A percentile compares a stretch with the other conserved stretches of the same genome.
Conservation (phyloP, 2,797 vertebrate species). For the Oophaga sylvatica region DNA sequence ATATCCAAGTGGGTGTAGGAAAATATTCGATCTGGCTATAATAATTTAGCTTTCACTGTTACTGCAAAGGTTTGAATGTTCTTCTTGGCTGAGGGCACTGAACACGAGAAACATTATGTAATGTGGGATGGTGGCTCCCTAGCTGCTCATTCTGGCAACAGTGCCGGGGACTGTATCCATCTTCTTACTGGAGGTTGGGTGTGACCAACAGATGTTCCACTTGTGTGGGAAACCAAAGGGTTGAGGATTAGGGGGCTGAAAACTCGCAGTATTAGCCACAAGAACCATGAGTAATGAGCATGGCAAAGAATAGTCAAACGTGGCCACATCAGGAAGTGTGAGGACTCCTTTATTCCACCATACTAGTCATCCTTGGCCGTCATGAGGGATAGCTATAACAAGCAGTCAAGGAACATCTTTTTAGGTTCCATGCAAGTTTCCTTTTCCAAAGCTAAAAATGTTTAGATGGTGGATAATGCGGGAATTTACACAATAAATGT, state of each 20-base stretch:
- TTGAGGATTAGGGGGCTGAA: conserved; percentile 21
- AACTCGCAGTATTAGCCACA: not conserved
- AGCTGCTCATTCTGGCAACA: conserved; percentile 12
- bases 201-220: conserved; percentile 25
- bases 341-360: not conserved
- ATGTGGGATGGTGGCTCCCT: conserved; percentile 22
- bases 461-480: not conserved
- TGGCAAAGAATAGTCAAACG: conserved; percentile 28
- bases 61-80: not conserved
- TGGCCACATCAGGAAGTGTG: conserved; percentile 20
- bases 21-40: not conserved
- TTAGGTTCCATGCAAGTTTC: not conserved
- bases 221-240: conserved; percentile 23
- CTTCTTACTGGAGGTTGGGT: conserved; percentile 25
- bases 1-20: not conserved
- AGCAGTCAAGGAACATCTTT: not conserved
- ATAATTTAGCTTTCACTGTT: not conserved
- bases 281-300: conserved; percentile 13
- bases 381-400: not conserved
- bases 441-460: not conserved
- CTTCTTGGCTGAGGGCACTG: conserved; percentile 2
- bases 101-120: conserved; percentile 30
- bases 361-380: not conserved
- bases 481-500: not conserved
- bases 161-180: not conserved